Base-by-base conservation (phyloP, 2,797 vertebrate species). In the Crenuchus spilurus region DNA sequence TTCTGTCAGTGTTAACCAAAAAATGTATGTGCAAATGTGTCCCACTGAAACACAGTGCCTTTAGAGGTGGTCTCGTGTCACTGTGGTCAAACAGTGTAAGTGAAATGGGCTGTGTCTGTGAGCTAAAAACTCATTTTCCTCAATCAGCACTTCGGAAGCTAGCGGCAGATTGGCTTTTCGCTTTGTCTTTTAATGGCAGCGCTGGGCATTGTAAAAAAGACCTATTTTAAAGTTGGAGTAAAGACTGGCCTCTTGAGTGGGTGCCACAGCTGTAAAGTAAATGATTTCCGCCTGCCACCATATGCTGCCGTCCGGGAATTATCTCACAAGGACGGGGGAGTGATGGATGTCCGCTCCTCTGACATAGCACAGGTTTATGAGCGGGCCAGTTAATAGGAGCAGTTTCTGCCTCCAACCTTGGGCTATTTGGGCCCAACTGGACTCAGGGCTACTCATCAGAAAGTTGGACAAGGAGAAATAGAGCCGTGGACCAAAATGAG, bases 221-320 rank as follows among this genome's bases (percentile, higher is more conserved):
- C 35, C 46, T 49, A n/a, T 64, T 79, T 68, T 42, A 70, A 73
- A 80, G 67, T 65, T 74, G n/a, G 55, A 80, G 67, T 68, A 73
- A 70, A 63, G 72, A 71, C 72, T 35, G 68, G 61, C 28, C 49
- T 67, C 33, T 64, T 71, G 76, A 76, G 67, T 72, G 61, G 60
- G 60, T 54, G 79, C 13, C 69, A 67, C 61, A 44, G 51, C 70
- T 58, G 46, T 84, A 82, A 81, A 82, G 48, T 67, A 72, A 79
- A 82, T 73, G 62, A 80, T 80, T 83, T 85, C 74, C 63, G 26
- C 70, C 67, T 65, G 73, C 63, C 55, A 72, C 80, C 70, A 76
- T 78, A 75, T 80, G 70, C 75, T 72, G 67, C 57, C 78, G 69
- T 75, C 70, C 73, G 79, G 80, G 79, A 80, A 77, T 79, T 75